Conservation (phyloP, 2,113 vertebrate species). For the Pseudopipra pipra region DNA sequence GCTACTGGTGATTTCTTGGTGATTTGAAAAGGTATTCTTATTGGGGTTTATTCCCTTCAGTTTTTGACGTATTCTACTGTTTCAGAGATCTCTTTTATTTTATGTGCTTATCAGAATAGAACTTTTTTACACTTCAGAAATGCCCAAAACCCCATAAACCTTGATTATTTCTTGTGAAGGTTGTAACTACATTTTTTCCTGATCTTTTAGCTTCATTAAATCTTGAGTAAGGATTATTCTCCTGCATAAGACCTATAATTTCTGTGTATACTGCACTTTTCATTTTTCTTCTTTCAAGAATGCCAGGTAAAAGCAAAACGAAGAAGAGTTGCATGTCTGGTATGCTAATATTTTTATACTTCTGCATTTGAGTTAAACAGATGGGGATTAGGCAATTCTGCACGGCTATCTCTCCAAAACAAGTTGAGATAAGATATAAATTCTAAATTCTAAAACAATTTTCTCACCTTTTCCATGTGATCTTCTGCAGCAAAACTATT, state of each 20-base stretch:
- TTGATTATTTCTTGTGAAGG: background rate
- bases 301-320: background rate
- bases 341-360: background rate
- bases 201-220: background rate
- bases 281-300: background rate
- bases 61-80: background rate
- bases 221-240: background rate
- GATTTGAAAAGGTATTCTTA: background rate
- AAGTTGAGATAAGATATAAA: background rate
- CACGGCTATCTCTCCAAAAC: background rate
- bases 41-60: background rate
- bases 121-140: background rate
- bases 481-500: background rate
- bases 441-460: background rate
- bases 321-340: background rate
- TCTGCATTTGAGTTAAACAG: background rate
- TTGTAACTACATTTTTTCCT: background rate
- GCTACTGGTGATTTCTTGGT: background rate
- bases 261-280: background rate
- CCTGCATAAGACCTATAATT: background rate
- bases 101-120: background rate
- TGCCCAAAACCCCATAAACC: background rate
- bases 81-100: background rate
- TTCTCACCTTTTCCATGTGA: background rate
- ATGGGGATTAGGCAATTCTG: constrained; percentile 3